Evolutionary conservation across 1,140 invertebrate genomes (phyloP).

Genomic region (Camponotus vicinus): DNA sequence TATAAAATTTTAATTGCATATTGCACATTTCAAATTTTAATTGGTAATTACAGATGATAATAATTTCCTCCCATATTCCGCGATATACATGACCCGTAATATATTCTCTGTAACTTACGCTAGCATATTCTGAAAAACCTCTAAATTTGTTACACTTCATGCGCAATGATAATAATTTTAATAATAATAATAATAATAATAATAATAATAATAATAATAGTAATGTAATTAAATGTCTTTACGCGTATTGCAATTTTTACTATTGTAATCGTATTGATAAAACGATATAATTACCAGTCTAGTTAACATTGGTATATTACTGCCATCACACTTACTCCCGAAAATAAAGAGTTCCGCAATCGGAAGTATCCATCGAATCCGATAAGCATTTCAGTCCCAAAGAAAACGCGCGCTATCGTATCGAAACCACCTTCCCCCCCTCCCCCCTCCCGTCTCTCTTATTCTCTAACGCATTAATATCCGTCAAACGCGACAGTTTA

Average conservation of each 20-base stretch:
- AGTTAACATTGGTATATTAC: not conserved
- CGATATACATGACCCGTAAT: conserved; percentile 26
- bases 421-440: not conserved
- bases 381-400: not conserved
- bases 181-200: conserved; percentile 12
- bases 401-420: not conserved
- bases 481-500: conserved; percentile 33
- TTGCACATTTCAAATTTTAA: conserved; percentile 62
- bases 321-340: not conserved
- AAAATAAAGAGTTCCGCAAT: not conserved
- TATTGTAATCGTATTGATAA: not conserved
- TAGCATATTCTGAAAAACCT: conserved; percentile 26
- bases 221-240: conserved; percentile 22
- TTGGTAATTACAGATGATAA: conserved; percentile 63
- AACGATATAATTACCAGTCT: not conserved
- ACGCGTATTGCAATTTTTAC: not conserved
- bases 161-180: not conserved
- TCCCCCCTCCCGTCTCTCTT: not conserved
- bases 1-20: conserved; percentile 64
- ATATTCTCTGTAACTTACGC: conserved; percentile 57
- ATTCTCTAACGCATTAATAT: not conserved
- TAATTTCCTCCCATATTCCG: conserved; percentile 53
- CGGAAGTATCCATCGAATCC: not conserved
- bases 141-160: conserved; percentile 42
- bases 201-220: conserved; percentile 6